These are phyloP conservation scores for Myrmophylax atrothorax DNA, from an alignment of 2,113 vertebrate genomes.

Conservation along the genomic window DNA sequence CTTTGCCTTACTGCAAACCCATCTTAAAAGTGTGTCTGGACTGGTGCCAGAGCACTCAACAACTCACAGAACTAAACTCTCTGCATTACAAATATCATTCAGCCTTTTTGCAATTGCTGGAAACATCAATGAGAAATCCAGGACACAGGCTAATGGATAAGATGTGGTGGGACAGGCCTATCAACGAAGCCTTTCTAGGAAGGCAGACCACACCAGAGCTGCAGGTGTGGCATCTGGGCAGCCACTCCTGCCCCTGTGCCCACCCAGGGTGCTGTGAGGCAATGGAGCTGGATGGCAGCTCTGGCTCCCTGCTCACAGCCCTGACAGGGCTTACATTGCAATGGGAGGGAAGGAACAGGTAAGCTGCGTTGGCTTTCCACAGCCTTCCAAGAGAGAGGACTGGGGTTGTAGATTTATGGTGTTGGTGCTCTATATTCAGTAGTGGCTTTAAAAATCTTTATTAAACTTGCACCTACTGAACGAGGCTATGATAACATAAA, in stretches of 20 bases:
- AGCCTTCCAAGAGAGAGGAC: neutral
- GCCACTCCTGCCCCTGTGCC: fast-evolving
- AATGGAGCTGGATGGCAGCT: neutral
- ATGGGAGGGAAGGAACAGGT: neutral
- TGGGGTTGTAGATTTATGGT: neutral
- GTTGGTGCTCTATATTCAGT: neutral
- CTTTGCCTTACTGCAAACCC: neutral
- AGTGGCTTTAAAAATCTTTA: neutral
- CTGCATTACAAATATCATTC: neutral
- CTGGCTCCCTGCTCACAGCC: neutral
- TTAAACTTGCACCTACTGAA: neutral
- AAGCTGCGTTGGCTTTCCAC: neutral
- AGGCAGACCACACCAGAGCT: fast-evolving
- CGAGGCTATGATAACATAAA: neutral
- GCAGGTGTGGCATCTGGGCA: neutral
- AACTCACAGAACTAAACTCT: neutral
- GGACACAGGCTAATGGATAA: neutral
- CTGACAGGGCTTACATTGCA: fast-evolving
- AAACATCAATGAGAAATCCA: neutral
- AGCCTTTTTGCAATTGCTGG: neutral
- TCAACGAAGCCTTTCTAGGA: neutral
- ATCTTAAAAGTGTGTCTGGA: neutral
- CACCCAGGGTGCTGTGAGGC: too few species aligned
- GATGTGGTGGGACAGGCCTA: neutral
- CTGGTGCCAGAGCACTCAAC: neutral